A percentile compares a stretch with the other conserved stretches of the same genome.
Evolutionary conservation across 92 coral and sea anemone genomes (phyloP).

Genomic region (Parazoanthus darwini): DNA sequence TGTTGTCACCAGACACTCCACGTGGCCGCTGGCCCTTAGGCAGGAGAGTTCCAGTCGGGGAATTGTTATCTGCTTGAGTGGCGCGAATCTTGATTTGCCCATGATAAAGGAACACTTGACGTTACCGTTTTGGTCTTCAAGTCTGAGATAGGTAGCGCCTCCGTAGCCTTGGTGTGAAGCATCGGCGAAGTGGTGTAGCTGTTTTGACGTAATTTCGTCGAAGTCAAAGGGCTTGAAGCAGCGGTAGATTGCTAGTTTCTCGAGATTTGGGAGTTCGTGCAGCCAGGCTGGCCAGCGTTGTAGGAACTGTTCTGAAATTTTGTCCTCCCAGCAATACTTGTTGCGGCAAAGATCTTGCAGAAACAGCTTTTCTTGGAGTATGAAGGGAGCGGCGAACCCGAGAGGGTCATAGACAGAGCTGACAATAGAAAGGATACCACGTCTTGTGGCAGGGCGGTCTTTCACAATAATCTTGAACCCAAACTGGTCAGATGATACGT

Average conservation of each 20-base stretch:
- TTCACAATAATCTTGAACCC: conserved; percentile 13
- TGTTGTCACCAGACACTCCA: too few relatives aligned
- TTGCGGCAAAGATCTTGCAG: conserved; percentile 51
- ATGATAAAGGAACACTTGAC: conserved; percentile 34
- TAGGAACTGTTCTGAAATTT: conserved; percentile 29
- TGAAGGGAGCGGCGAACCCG: conserved; percentile 38
- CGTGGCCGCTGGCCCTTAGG: conserved; percentile 9
- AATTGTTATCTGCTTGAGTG: conserved; percentile 34
- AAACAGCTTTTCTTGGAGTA: conserved; percentile 46
- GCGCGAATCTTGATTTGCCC: conserved; percentile 44
- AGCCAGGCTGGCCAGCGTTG: conserved; percentile 35
- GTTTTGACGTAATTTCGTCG: background rate
- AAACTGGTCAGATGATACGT: conserved; percentile 46
- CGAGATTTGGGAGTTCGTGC: conserved; percentile 20
- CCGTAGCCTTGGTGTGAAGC: conserved; percentile 43
- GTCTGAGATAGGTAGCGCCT: conserved; percentile 17
- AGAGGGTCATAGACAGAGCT: conserved; percentile 50
- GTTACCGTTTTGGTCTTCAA: background rate
- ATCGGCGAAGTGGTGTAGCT: conserved; percentile 34
- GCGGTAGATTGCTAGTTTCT: background rate
- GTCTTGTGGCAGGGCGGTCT: conserved; percentile 20
- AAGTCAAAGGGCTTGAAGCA: conserved; percentile 4
- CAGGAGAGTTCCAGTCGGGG: conserved; percentile 35
- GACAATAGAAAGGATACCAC: conserved; percentile 49
- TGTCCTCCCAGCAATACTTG: conserved; percentile 46